Evolutionary conservation across 2,797 vertebrate genomes (phyloP), one percentile per base, ranked within the genome.

Genomic region (Halcyon smyrnensis): DNA sequence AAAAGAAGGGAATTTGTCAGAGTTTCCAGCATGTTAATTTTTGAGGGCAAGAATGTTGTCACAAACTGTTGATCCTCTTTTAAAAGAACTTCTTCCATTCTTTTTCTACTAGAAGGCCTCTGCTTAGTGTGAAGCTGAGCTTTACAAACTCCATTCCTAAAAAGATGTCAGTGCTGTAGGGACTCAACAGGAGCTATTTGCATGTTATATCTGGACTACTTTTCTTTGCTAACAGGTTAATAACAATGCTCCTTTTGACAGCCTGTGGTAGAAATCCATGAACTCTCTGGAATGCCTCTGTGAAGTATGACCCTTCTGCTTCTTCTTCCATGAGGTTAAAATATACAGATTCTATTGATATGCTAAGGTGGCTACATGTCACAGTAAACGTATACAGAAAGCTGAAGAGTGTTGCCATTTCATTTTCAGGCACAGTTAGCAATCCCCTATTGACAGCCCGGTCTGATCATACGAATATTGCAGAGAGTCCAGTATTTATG

Each of bases 401-500:
- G 50, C 4, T 5, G 8, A 48, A 62, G n/a, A 74, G 34, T 7
- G 9, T 32, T 95, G 37, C 65, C 8, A 16, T 90, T 87, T 86
- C 18, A 51, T 81, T 88, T 95, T 43, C 53, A 54, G 83, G 32
- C 41, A 46, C 2, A 15, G 68, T 32, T 77, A 54, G 30, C 53
- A 75, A 84, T 67, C 18, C n/a, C 56, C 67, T 39, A 9, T 50
- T 50, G 64, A 67, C 74, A 82, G 51, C 34, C 32, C 67, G 70
- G 51, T 48, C 81, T 68, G 71, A 74, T 77, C 41, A 14, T 8
- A 39, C 39, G 79, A 74, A 77, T 62, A 46, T 28, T 74, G 37
- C 53, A 77, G 41, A 60, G 81, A 91, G 63, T 63, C 16, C n/a
- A 30, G 20, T 68, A 54, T 92, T 89, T 76, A 82, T 84, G 75